Percentiles rank a stretch among this genome's conserved stretches.
Evolutionary conservation across 2,888 invertebrate genomes (phyloP).

Genomic region (Lasioglossum calceatum): DNA sequence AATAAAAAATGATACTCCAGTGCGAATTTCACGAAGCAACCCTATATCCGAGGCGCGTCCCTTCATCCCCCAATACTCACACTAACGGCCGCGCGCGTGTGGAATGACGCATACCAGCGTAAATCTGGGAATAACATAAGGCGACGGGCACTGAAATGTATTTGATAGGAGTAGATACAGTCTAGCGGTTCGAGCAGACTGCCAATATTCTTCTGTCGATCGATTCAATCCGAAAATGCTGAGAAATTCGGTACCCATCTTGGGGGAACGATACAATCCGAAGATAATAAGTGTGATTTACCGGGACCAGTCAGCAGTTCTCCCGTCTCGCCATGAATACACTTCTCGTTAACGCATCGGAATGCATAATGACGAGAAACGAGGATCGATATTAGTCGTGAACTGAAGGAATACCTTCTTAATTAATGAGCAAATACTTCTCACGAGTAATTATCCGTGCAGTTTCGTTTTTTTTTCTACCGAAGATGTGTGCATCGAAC

Average conservation of each 20-base stretch:
- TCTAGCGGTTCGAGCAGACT: background rate
- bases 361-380: conserved; percentile 24
- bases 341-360: conserved; percentile 33
- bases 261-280: conserved; percentile 13
- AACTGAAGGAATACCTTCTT: conserved; percentile 37
- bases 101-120: conserved; percentile 14
- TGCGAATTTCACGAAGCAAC: conserved; percentile 15
- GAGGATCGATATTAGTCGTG: conserved; percentile 28
- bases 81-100: background rate
- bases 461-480: conserved; percentile 10
- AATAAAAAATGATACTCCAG: conserved; percentile 45
- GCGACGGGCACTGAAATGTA: conserved; percentile 39
- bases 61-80: background rate
- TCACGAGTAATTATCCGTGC: conserved; percentile 30
- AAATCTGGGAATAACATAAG: conserved; percentile 29
- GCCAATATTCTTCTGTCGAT: background rate
- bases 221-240: conserved; percentile 1
- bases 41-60: conserved; percentile 5
- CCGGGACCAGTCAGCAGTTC: conserved; percentile 29
- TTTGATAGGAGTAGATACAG: conserved; percentile 29
- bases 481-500: background rate
- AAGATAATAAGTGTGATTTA: conserved; percentile 16
- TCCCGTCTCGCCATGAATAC: conserved; percentile 21
- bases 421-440: conserved; percentile 55
- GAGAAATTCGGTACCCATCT: conserved; percentile 13